A percentile compares a stretch with the other conserved stretches of the same genome.
phyloP scores from a whole-genome alignment of 2,797 vertebrate genomes.

The Dromococcyx pavoninus region DNA sequence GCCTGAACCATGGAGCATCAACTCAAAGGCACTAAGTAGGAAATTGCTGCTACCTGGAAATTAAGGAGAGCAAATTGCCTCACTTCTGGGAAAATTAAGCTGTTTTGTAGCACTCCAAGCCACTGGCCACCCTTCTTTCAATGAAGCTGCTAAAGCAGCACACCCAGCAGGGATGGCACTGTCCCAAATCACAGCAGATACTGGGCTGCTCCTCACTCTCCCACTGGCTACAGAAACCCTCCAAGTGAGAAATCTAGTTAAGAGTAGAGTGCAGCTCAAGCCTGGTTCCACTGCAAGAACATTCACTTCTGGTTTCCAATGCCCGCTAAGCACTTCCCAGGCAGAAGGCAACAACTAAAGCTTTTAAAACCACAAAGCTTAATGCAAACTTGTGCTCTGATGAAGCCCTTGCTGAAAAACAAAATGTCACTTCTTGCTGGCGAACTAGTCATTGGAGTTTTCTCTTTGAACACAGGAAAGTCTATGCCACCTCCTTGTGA shows the following conservation, averaged over 20 bases:
- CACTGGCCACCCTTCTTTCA: accelerated
- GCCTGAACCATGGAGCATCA: accelerated
- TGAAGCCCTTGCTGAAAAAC: background rate
- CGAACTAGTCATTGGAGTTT: background rate
- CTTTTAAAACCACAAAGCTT: background rate
- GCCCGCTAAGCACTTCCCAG: background rate
- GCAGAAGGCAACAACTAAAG: background rate
- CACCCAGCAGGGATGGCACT: background rate
- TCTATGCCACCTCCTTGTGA: background rate
- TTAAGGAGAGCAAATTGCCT: background rate
- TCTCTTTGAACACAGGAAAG: background rate
- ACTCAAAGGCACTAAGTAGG: background rate
- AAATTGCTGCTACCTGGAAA: background rate
- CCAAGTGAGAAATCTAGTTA: accelerated
- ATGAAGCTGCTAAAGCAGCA: background rate
- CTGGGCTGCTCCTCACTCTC: background rate
- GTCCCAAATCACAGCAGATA: background rate
- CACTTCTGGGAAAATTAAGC: background rate
- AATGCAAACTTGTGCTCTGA: background rate
- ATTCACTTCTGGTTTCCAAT: background rate
- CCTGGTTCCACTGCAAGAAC: background rate
- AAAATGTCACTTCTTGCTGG: background rate
- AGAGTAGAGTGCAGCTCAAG: accelerated
- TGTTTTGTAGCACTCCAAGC: background rate
- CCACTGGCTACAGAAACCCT: background rate